A percentile compares a stretch with the other conserved stretches of the same genome.
Conservation (phyloP, 2,888 invertebrate genomes). For the Diploptera punctata region DNA sequence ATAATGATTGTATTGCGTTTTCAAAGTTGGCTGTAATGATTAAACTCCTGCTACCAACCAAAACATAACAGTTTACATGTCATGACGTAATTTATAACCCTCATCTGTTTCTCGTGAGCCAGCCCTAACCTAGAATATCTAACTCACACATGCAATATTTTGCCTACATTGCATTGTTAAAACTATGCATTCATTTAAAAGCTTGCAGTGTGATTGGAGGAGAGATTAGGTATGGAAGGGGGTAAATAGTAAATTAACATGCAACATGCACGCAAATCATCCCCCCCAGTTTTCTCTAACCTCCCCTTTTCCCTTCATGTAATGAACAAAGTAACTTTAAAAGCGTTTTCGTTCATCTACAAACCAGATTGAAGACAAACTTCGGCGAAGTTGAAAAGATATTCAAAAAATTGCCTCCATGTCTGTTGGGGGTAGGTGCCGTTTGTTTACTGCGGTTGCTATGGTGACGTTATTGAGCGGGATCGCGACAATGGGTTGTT, state of each 20-base stretch:
- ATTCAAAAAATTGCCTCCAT: slow-evolving; percentile 19
- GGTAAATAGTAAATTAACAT: too few species aligned
- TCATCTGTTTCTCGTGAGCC: too few species aligned
- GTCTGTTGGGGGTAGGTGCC: not conserved
- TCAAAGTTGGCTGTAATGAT: too few species aligned
- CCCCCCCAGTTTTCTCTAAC: not conserved
- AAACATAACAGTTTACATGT: too few species aligned
- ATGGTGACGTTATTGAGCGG: slow-evolving; percentile 7
- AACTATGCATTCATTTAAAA: not conserved
- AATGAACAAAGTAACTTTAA: not conserved
- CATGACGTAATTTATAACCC: too few species aligned
- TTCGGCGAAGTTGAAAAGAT: not conserved
- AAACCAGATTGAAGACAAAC: not conserved
- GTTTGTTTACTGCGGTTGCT: slow-evolving; percentile 19
- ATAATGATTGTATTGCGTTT: too few species aligned
- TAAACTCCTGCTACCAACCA: too few species aligned
- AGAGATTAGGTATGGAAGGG: too few species aligned
- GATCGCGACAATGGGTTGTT: not conserved
- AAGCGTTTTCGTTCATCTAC: too few species aligned
- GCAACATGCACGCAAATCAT: not conserved
- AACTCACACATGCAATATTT: not conserved
- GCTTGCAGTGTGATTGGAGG: not conserved
- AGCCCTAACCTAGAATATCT: not conserved
- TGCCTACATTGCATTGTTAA: not conserved
- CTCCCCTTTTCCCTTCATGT: not conserved